Evolutionary conservation across 2,113 vertebrate genomes (phyloP), one percentile per base, ranked within the genome.

Genomic region (Sigmodon hispidus): DNA sequence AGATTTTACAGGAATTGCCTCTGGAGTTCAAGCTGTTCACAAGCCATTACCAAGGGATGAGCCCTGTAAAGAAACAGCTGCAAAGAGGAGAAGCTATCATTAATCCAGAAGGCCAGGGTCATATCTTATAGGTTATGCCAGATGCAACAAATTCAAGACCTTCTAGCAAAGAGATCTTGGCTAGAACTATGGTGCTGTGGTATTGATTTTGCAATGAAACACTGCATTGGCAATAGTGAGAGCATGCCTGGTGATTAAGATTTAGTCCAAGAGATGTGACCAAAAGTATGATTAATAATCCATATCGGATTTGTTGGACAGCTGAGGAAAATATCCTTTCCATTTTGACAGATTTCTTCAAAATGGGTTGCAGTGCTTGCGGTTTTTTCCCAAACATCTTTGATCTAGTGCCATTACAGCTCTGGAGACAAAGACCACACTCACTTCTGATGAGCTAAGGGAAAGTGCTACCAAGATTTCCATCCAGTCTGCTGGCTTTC

Each of bases 11-110:
- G 96, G 83, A 89, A 93, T 75, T 69, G 55, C 86, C 93, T 91
- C 69, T 45, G 50, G 91, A 84, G 55, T 87, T 92, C 90, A 96
- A 97, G 90, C 93, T 96, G 87, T 93, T 96, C 93, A 85, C 31
- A 81, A 93, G 70, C 67, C 67, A 76, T 88, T 86, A 92, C 63
- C 59, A 61, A 93, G 29, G 92, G 90, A 81, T 36, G 19, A 72
- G 31, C 9, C 10, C 72, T 87, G 52, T 96, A 84, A 94, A 87
- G 90, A 70, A 87, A 90, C 24, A 63, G n/a, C 31, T 45, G 57
- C 63, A 52, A 55, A 31, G 43, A 87, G 76, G 89, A 94, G 87
- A 70, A 85, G 29, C 70, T 65, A 72, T 65, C 73, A 72, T 75
- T 87, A 73, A 55, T 85, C 50, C 89, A 96, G 94, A 96, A 97